Evolutionary conservation across 2,888 invertebrate species (phyloP).

Genomic region (Prosapia bicincta): DNA sequence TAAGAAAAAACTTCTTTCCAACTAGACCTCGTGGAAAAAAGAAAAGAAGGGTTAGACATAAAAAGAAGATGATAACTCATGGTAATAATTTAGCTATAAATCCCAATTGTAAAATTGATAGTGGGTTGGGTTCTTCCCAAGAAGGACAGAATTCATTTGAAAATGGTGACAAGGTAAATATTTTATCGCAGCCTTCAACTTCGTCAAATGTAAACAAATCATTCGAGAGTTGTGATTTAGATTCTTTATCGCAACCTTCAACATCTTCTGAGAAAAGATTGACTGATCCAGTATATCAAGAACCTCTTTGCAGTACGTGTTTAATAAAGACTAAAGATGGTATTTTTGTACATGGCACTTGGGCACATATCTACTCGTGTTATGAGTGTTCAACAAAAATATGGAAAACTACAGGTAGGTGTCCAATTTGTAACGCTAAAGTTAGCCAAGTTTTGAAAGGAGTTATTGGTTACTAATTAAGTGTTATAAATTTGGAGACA

Average conservation of each 20-base stretch:
- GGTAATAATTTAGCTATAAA: too few species aligned
- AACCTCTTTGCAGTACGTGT: slow-evolving; percentile 33
- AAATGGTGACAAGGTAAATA: not conserved
- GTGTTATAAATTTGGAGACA: too few species aligned
- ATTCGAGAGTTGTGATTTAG: not conserved
- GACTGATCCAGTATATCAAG: not conserved
- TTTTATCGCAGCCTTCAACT: not conserved
- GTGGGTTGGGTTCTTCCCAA: not conserved
- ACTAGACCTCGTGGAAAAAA: slow-evolving; percentile 29
- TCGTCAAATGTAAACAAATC: too few species aligned
- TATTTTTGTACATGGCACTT: slow-evolving; percentile 36
- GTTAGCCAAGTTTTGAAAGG: slow-evolving; percentile 32
- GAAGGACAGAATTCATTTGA: not conserved
- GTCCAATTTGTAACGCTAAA: slow-evolving; percentile 37
- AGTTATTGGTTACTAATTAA: not conserved
- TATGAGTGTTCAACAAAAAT: slow-evolving; percentile 36
- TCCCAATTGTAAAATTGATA: not conserved
- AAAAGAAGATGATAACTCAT: not conserved
- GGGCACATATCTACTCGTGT: slow-evolving; percentile 36
- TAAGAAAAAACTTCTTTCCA: slow-evolving; percentile 33
- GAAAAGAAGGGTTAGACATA: slow-evolving; percentile 8
- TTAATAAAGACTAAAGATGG: slow-evolving; percentile 35
- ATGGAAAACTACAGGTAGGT: slow-evolving; percentile 33
- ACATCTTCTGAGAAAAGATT: not conserved
- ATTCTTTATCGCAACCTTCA: not conserved